Evolutionary conservation across 2,888 invertebrate genomes (phyloP).

Genomic region (Acanthacorydalis orientalis): DNA sequence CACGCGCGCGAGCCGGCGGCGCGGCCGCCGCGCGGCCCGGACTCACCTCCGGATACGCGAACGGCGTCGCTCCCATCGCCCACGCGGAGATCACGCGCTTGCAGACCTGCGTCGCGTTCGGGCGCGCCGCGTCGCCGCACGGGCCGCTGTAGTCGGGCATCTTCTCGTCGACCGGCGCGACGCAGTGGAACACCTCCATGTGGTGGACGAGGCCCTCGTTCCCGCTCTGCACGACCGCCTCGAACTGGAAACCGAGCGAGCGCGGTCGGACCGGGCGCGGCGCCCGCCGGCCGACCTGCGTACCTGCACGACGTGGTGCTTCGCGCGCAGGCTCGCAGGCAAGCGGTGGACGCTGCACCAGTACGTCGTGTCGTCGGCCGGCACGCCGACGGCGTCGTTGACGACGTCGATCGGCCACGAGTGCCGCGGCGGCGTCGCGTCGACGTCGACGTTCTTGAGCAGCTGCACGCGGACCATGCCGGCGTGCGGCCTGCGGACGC

Average conservation of each 20-base stretch:
- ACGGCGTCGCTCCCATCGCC: conserved; percentile 95
- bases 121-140: conserved; percentile 58
- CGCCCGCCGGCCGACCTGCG: neutral
- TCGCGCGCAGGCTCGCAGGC: conserved; percentile 46
- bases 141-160: conserved; percentile 74
- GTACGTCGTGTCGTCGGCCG: conserved; percentile 80
- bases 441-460: conserved; percentile 28
- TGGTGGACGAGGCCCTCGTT: conserved; percentile 89
- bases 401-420: conserved; percentile 42
- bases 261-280: neutral
- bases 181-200: conserved; percentile 96
- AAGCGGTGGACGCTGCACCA: conserved; percentile 85
- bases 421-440: conserved; percentile 25
- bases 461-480: conserved; percentile 70
- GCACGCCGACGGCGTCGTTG: conserved; percentile 53
- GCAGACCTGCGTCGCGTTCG: conserved; percentile 60
- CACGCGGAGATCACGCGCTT: conserved; percentile 84
- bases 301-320: conserved; percentile 68
- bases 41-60: conserved; percentile 53
- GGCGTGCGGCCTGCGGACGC: conserved; percentile 33
- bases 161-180: conserved; percentile 41
- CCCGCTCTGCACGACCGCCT: conserved; percentile 61
- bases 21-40: neutral
- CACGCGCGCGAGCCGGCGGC: neutral
- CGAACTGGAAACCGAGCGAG: conserved; percentile 44